These are phyloP conservation scores for Octodonta nipae DNA, from an alignment of 2,888 invertebrate genomes.

Conservation along the genomic window DNA sequence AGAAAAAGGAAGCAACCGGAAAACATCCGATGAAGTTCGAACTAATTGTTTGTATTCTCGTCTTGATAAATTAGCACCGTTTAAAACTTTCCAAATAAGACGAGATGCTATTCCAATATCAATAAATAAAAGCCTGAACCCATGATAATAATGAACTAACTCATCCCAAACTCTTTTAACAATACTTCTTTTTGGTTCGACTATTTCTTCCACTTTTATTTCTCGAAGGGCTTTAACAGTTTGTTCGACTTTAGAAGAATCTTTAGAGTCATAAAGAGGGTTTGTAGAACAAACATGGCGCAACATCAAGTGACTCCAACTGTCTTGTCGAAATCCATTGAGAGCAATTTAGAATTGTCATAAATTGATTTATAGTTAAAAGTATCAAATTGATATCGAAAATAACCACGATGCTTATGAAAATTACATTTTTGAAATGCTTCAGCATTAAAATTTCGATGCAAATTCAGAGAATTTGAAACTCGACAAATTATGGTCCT, in stretches of 20 bases:
- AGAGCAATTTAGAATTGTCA: no score
- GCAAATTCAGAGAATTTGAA: no score
- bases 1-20: slow-evolving; percentile 92
- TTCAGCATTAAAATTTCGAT: no score
- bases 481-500: no score
- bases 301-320: no score
- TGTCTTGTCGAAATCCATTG: no score
- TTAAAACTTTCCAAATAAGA: slow-evolving; percentile 66
- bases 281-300: no score
- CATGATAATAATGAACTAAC: slow-evolving; percentile 88
- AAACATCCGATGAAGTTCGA: slow-evolving; percentile 89
- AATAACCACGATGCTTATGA: no score
- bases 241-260: slow-evolving; percentile 84
- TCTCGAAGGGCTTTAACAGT: slow-evolving; percentile 76
- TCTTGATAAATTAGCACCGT: slow-evolving; percentile 69
- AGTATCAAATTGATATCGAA: no score
- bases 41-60: slow-evolving; percentile 82
- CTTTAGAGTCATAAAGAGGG: no score
- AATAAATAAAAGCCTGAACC: slow-evolving; percentile 82
- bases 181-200: slow-evolving; percentile 49
- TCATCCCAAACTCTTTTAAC: slow-evolving; percentile 68
- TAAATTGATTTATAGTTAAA: no score
- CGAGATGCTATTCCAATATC: slow-evolving; percentile 77
- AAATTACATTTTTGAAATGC: no score
- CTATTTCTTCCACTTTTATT: slow-evolving; percentile 50